Evolutionary conservation across 1,140 invertebrate genomes (phyloP), one percentile per base, ranked within the genome.

Genomic region (Mactra quadrangularis): DNA sequence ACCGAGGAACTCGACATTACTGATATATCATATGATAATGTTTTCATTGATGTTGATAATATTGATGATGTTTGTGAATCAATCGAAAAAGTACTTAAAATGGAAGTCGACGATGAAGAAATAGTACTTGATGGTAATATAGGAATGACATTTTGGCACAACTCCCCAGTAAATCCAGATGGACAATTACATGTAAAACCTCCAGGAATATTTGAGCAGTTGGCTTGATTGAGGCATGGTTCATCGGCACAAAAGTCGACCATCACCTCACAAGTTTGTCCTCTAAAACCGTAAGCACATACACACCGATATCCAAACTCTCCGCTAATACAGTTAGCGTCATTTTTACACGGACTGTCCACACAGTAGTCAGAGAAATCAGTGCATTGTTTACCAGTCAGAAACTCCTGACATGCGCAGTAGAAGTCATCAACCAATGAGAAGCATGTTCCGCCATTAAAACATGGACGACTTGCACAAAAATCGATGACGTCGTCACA

Each of bases 131-230:
- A 6, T 6, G 7, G 19, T 41, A 15, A 15, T 7, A 27, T 52
- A 52, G 45, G 68, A 50, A 71, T 22, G 2, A 71, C 2, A 4
- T 31, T 53, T 71, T 71, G 47, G 47, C 68, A 71, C 11, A 71
- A 71, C 3, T 53, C 68, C 1, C 68, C 68, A 13, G 68, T 71
- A 71, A 31, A 71, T 31, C 19, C 68, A 1, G 19, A 1, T 33
- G 47, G 68, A 33, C 68, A 71, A 6, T n/a, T 29, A 38, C 68
- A 71, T 53, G 27, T 1, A 71, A 71, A 71, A 15, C 68, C 68
- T 1, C 68, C 68, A 7, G 68, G 68, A 33, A 71, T 53, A 53
- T 71, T 71, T 9, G 68, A 27, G 47, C 68, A 71, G 19, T 55
- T 71, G 0, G 68, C 68, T 50, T 33, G 25, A 25, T 71, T 71